phyloP scores from a whole-genome alignment of 2,888 invertebrate species.

The Parnassius glacialis region DNA sequence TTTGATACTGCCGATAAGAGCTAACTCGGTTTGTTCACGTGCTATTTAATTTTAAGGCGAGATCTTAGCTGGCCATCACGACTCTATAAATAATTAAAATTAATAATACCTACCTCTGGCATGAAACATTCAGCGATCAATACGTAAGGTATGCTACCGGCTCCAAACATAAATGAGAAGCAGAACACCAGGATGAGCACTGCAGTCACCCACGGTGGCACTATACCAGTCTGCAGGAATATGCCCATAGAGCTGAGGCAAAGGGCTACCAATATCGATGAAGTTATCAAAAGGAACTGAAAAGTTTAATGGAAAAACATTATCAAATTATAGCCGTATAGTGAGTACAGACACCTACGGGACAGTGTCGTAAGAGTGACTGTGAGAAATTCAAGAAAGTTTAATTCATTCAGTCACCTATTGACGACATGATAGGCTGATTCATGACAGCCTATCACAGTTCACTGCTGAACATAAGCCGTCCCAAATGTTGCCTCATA shows the following conservation, averaged over 20 bases:
- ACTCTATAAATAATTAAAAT: too few species aligned
- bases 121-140: slow-evolving; percentile 57
- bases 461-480: too few species aligned
- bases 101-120: slow-evolving; percentile 47
- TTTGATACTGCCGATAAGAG: too few species aligned
- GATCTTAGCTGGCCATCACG: too few species aligned
- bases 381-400: too few species aligned
- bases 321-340: background rate
- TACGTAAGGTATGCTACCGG: slow-evolving; percentile 61
- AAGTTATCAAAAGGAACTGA: slow-evolving; percentile 60
- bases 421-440: too few species aligned
- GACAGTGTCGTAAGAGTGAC: background rate
- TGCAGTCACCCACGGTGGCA: slow-evolving; percentile 63
- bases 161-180: slow-evolving; percentile 63
- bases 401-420: background rate
- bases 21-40: too few species aligned
- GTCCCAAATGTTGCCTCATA: background rate
- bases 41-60: too few species aligned
- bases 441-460: background rate
- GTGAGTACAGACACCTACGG: background rate
- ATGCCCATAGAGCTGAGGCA: slow-evolving; percentile 52
- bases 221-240: slow-evolving; percentile 50
- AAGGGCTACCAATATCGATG: slow-evolving; percentile 50
- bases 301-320: slow-evolving; percentile 27
- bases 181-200: slow-evolving; percentile 60